Evolutionary conservation across 2,888 invertebrate genomes (phyloP).

Genomic region (Callosobruchus maculatus): DNA sequence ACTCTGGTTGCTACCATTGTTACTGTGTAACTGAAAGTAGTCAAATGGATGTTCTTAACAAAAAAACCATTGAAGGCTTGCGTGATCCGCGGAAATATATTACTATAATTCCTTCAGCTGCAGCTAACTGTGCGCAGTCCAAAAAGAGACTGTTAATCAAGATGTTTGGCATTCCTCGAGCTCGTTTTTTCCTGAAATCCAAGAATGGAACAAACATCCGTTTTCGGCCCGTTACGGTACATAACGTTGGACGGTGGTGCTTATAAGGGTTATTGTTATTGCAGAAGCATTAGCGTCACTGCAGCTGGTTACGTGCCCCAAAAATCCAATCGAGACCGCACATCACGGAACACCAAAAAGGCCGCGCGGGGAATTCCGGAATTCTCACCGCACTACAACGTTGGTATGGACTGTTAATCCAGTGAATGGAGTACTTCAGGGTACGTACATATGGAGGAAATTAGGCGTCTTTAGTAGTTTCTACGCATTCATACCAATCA

Average conservation of each 20-base stretch:
- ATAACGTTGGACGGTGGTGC: neutral
- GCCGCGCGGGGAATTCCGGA: neutral
- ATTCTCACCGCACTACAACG: neutral
- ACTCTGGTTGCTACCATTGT: no score
- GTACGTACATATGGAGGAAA: no score
- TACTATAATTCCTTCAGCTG: neutral
- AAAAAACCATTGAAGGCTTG: no score
- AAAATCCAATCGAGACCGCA: neutral
- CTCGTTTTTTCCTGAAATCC: neutral
- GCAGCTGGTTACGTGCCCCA: neutral
- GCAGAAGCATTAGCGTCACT: neutral
- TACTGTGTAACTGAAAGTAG: no score
- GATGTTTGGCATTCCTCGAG: neutral
- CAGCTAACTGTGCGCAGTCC: neutral
- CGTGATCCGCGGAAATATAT: no score
- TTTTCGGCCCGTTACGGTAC: neutral
- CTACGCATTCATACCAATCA: no score
- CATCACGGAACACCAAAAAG: neutral
- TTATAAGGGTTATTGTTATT: neutral
- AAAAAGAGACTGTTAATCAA: neutral
- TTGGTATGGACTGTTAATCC: neutral
- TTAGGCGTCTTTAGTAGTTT: no score
- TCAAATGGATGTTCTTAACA: no score
- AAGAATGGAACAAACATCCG: neutral
- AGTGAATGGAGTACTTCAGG: neutral